Percentiles rank a stretch among this genome's conserved stretches.
Conservation (phyloP, 2,113 vertebrate genomes). For the Brienomyrus longianalis region DNA sequence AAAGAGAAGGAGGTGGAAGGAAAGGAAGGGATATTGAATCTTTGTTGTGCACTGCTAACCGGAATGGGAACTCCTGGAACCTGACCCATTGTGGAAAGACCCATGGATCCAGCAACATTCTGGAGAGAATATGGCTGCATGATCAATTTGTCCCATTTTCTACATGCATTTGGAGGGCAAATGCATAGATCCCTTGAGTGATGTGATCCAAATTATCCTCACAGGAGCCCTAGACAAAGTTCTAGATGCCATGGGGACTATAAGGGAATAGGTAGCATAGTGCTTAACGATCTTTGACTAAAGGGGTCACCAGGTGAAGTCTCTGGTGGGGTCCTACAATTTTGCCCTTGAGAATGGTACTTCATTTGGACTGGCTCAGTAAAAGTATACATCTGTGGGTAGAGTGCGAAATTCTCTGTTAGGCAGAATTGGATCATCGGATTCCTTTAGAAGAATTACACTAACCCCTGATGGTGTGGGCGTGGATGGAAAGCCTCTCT, state of each 20-base stretch:
- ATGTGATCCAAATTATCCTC: not conserved
- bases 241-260: not conserved
- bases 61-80: slow-evolving; percentile 8
- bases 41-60: not conserved
- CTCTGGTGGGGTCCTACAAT: not conserved
- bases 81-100: not conserved
- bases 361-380: not conserved
- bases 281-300: not conserved
- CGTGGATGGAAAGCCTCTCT: too few species aligned
- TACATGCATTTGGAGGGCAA: not conserved
- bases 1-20: slow-evolving; percentile 5
- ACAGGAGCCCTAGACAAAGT: not conserved
- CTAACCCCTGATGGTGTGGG: too few species aligned
- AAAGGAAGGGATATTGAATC: slow-evolving; percentile 9
- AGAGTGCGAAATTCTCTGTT: not conserved
- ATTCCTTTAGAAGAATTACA: too few species aligned
- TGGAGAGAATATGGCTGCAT: not conserved
- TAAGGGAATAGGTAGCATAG: not conserved
- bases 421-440: too few species aligned
- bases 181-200: not conserved
- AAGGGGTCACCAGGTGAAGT: too few species aligned
- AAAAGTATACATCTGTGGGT: not conserved
- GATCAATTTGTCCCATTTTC: not conserved
- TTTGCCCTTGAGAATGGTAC: not conserved
- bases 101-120: not conserved